phyloP scores from a whole-genome alignment of 1,140 invertebrate genomes.

The Drosophila pallidifrons region DNA sequence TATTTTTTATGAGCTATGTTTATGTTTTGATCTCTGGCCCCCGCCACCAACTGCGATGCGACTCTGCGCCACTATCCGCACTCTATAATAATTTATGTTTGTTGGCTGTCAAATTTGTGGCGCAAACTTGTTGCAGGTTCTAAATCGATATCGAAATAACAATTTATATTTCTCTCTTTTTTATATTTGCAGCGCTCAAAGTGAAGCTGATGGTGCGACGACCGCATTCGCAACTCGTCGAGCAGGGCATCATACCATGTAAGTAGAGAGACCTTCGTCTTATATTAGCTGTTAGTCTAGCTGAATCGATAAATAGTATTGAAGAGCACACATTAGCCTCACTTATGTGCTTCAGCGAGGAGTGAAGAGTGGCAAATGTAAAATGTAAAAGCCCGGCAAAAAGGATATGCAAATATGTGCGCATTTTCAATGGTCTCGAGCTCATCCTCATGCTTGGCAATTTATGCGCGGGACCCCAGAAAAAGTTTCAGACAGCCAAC shows the following conservation, averaged over 20 bases:
- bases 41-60: neutral
- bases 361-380: slow-evolving; percentile 1
- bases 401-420: slow-evolving; percentile 77
- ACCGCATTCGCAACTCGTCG: slow-evolving; percentile 97
- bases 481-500: slow-evolving; percentile 19
- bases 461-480: slow-evolving; percentile 62
- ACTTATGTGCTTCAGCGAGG: slow-evolving; percentile 54
- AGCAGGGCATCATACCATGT: slow-evolving; percentile 99
- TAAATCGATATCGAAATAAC: slow-evolving; percentile 23
- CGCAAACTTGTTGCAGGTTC: slow-evolving; percentile 52
- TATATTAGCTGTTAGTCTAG: slow-evolving; percentile 39
- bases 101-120: slow-evolving; percentile 44
- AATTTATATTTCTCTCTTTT: slow-evolving; percentile 71
- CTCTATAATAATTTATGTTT: slow-evolving; percentile 60
- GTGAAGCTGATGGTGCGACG: slow-evolving; percentile 97
- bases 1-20: slow-evolving; percentile 70
- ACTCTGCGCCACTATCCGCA: slow-evolving; percentile 12
- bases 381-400: slow-evolving; percentile 47
- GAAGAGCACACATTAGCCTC: slow-evolving; percentile 63
- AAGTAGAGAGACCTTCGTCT: slow-evolving; percentile 87
- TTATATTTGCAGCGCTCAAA: slow-evolving; percentile 95
- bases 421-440: slow-evolving; percentile 64
- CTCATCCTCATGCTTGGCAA: slow-evolving; percentile 39
- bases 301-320: slow-evolving; percentile 66
- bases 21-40: slow-evolving; percentile 63